phyloP scores from a whole-genome alignment of 2,113 vertebrate genomes.

The Nothobranchius kuhntae region DNA sequence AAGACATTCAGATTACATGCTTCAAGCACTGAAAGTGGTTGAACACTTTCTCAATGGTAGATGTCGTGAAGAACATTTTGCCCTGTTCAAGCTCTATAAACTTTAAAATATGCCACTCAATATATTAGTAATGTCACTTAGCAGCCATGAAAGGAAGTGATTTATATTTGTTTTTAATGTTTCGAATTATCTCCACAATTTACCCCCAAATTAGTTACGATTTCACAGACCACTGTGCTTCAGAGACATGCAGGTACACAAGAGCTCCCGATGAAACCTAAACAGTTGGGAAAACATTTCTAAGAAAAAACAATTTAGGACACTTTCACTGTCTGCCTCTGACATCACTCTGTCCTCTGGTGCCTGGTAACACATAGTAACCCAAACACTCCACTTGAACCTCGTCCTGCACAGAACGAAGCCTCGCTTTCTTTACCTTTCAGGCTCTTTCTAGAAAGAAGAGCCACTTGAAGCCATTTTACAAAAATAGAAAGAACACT shows the following conservation, averaged over 20 bases:
- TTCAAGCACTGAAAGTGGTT: too few relatives aligned
- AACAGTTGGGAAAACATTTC: conserved; percentile 62
- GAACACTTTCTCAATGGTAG: too few relatives aligned
- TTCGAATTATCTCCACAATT: background rate
- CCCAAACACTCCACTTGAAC: conserved; percentile 66
- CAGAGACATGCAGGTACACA: background rate
- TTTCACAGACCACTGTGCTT: background rate
- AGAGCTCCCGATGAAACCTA: conserved; percentile 19
- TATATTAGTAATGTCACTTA: background rate
- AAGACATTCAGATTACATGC: too few relatives aligned
- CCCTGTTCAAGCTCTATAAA: too few relatives aligned
- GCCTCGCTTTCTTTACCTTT: conserved; percentile 4
- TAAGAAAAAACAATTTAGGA: conserved; percentile 44
- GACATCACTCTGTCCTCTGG: conserved; percentile 40
- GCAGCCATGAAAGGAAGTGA: background rate
- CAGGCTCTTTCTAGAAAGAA: background rate
- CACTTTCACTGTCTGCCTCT: conserved; percentile 33
- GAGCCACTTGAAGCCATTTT: background rate
- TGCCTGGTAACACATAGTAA: conserved; percentile 51
- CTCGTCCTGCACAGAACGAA: conserved; percentile 43
- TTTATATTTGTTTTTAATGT: background rate
- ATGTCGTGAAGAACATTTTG: too few relatives aligned
- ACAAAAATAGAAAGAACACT: background rate
- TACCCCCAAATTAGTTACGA: background rate
- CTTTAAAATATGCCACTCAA: too few relatives aligned